A percentile compares a stretch with the other conserved stretches of the same genome.
These are phyloP conservation scores for Napeogenes inachia DNA, from an alignment of 2,888 invertebrate species.

Conservation along the genomic window DNA sequence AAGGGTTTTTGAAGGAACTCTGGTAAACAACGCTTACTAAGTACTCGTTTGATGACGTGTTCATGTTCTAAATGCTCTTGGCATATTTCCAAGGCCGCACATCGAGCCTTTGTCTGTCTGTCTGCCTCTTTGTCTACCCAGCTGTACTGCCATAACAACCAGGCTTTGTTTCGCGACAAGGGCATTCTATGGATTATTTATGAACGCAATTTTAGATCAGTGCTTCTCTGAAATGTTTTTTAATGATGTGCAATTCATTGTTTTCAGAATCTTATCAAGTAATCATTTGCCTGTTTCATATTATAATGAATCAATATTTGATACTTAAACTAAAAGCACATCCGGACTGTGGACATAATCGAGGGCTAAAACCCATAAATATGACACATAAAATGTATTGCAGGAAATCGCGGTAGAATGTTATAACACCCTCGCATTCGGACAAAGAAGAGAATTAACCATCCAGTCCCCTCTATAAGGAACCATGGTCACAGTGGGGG, in stretches of 20 bases:
- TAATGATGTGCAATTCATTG: constrained; percentile 14
- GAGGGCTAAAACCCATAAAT: constrained; percentile 7
- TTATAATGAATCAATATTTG: not conserved
- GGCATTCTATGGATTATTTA: constrained; percentile 33
- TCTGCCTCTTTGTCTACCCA: constrained; percentile 59
- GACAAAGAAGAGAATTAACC: constrained; percentile 22
- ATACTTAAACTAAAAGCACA: not conserved
- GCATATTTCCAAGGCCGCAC: constrained; percentile 50
- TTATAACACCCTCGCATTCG: constrained; percentile 24
- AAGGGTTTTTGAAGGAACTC: constrained; percentile 18
- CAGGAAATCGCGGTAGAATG: constrained; percentile 20
- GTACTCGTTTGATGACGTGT: constrained; percentile 33
- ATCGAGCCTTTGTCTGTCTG: constrained; percentile 52
- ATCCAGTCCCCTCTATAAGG: constrained; percentile 21
- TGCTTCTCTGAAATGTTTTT: constrained; percentile 17
- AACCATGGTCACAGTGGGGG: constrained; percentile 12
- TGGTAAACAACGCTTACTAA: constrained; percentile 28
- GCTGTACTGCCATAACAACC: constrained; percentile 25
- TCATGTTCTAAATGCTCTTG: constrained; percentile 41
- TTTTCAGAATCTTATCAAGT: constrained; percentile 8
- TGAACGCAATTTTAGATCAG: constrained; percentile 29
- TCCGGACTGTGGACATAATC: not conserved
- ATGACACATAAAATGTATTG: constrained; percentile 12
- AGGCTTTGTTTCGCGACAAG: constrained; percentile 35
- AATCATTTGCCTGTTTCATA: not conserved